Base-by-base conservation (phyloP, 2,113 vertebrate species). In the Empidonax traillii region DNA sequence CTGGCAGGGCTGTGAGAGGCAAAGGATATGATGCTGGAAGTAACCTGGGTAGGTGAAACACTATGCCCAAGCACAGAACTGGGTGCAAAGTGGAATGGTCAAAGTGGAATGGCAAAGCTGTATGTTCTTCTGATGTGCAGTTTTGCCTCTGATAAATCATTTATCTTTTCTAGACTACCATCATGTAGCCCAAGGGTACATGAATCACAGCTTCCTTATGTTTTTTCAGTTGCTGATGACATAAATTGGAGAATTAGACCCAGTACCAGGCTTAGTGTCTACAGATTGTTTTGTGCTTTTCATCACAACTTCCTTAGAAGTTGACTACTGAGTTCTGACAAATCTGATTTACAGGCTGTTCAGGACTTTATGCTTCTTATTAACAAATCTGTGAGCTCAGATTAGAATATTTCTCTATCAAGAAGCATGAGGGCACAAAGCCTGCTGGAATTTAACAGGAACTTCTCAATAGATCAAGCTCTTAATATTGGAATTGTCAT, bases 51-150 rank as follows among this genome's bases (percentile, higher is more conserved):
- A 39, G 23, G 37, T 73, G 35, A 6, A 15, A 49, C 27, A 28
- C 14, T 6, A 2, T 46, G 33, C 5, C 39, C 41, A 39, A 61
- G 58, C 19, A 71, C 31, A 80, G 71, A 83, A 61, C 6, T 15
- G 44, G n/a, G 14, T 0, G 2, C 28, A n/a, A 20, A 12, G 3
- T 5, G 1, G 31, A 35, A 39, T 24, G 46, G 9, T 8, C 21
- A 41, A 35, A 35, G 35, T 35, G 35, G 35, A 35, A 35, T 35
- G 27, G 35, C 22, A 76, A 85, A 61, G 14, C 13, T 30, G 1
- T 51, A 10, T 37, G 13, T 14, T 87, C 39, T 63, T 68, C 47
- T 53, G 23, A 72, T 44, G 28, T 20, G 24, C 8, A 75, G 1
- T 52, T 65, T 23, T 82, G 39, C 49, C 27, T 43, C n/a, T 37